Evolutionary conservation across 2,113 vertebrate species (phyloP).

Genomic region (Pomatostomus ruficeps): DNA sequence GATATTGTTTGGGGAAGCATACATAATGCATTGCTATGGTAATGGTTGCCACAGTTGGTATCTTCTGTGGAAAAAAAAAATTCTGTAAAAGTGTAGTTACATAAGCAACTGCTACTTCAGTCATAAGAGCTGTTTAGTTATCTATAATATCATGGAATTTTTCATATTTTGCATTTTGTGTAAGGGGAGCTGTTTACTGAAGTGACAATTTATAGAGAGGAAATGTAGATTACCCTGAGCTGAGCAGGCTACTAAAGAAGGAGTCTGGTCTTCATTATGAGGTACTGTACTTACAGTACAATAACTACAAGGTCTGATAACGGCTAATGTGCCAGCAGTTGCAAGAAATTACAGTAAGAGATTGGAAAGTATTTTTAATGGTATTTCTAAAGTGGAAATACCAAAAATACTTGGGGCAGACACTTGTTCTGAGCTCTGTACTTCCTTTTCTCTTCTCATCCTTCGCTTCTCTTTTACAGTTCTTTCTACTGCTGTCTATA

Average conservation of each 20-base stretch:
- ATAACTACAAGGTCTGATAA: background rate
- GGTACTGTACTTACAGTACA: background rate
- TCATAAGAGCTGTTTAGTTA: background rate
- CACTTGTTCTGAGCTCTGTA: background rate
- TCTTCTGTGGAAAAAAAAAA: conserved; percentile 46
- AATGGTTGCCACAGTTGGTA: conserved; percentile 51
- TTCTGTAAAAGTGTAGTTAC: background rate
- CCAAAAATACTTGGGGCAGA: background rate
- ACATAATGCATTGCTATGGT: conserved; percentile 56
- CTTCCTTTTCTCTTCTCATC: background rate
- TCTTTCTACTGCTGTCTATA: background rate
- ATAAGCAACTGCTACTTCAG: conserved; percentile 41
- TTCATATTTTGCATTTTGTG: background rate
- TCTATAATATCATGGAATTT: background rate
- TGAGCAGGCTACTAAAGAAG: background rate
- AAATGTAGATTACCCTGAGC: background rate
- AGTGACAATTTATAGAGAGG: background rate
- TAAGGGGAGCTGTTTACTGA: background rate
- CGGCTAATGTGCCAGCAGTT: background rate
- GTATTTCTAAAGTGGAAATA: background rate
- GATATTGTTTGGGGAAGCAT: background rate
- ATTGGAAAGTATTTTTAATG: background rate
- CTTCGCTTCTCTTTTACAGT: background rate
- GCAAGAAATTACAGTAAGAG: background rate
- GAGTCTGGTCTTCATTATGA: background rate